These are phyloP conservation scores for Bufotes viridis DNA, from an alignment of 2,797 vertebrate species.

Conservation along the genomic window DNA sequence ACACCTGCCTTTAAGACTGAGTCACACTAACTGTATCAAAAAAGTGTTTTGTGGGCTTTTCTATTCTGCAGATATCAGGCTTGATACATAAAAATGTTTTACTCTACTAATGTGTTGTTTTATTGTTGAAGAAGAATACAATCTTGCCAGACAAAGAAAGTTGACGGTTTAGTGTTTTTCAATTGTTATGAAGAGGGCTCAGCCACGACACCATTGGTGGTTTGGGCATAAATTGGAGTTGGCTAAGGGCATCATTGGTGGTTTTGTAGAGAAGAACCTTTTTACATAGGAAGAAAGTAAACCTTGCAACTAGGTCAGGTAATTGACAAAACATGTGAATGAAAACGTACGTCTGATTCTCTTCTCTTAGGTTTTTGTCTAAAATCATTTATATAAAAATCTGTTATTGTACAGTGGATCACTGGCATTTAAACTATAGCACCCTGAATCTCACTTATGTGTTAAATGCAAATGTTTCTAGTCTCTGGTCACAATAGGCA, in stretches of 20 bases:
- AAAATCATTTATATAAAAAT: neutral
- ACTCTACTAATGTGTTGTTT: neutral
- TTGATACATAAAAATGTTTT: neutral
- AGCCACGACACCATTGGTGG: neutral
- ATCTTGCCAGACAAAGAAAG: neutral
- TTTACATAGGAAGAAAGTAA: neutral
- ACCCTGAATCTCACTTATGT: neutral
- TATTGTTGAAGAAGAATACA: neutral
- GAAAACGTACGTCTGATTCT: neutral
- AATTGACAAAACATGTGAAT: neutral
- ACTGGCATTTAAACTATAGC: neutral
- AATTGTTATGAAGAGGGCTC: neutral
- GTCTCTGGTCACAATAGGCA: neutral
- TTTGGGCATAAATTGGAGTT: neutral
- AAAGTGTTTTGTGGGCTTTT: neutral
- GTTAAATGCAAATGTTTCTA: neutral
- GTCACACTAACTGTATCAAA: too few relatives aligned
- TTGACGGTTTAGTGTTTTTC: neutral
- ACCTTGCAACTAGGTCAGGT: neutral
- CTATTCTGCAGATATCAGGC: neutral
- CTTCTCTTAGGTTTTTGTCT: neutral
- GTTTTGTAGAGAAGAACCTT: neutral
- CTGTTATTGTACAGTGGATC: neutral
- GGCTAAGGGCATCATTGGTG: neutral
- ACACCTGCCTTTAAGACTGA: too few relatives aligned